Evolutionary conservation across 2,888 invertebrate species (phyloP).

Genomic region (Macrophya alboannulata): DNA sequence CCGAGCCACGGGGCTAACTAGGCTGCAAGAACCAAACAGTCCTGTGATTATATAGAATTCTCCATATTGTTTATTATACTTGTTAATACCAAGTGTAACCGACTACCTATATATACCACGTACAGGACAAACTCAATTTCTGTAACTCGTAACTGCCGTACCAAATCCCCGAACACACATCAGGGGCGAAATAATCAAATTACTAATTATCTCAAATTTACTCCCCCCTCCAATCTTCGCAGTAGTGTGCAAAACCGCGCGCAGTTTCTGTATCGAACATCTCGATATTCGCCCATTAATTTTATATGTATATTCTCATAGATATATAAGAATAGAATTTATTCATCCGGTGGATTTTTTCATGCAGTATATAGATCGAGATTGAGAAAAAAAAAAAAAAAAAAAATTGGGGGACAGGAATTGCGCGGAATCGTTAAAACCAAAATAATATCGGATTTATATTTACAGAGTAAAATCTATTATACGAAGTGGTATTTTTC

Average conservation of each 20-base stretch:
- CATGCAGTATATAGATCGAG: too few species aligned
- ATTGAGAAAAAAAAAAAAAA: neutral
- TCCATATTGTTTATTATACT: slow-evolving; percentile 25
- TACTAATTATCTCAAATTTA: slow-evolving; percentile 25
- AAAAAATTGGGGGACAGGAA: neutral
- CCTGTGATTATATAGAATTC: neutral
- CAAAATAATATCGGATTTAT: neutral
- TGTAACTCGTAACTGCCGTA: slow-evolving; percentile 1
- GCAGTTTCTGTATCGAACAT: neutral
- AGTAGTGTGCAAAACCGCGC: neutral
- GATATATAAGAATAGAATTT: neutral
- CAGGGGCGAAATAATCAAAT: neutral
- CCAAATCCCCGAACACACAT: neutral
- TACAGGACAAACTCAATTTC: slow-evolving; percentile 20
- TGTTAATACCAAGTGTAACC: slow-evolving; percentile 17
- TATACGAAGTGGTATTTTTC: neutral
- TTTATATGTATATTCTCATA: neutral
- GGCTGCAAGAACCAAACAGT: slow-evolving; percentile 6
- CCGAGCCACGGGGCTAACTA: slow-evolving; percentile 10
- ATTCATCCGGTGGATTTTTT: neutral
- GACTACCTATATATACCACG: neutral
- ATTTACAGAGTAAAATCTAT: neutral
- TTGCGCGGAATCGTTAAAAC: neutral
- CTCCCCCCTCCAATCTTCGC: neutral
- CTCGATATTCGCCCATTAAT: neutral